phyloP scores from a whole-genome alignment of 2,113 vertebrate species.

The Gymnarchus niloticus region DNA sequence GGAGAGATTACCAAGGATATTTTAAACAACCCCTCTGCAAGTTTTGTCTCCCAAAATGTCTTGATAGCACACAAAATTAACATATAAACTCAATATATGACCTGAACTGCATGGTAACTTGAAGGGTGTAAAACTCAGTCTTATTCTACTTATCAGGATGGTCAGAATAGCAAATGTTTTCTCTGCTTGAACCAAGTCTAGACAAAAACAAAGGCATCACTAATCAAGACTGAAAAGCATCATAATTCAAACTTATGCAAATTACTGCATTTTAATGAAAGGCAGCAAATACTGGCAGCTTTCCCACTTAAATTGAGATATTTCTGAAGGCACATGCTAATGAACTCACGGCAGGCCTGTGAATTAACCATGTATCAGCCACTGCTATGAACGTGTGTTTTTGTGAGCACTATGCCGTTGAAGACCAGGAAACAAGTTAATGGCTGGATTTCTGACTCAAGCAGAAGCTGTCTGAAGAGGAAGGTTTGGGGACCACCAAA shows the following conservation, averaged over 20 bases:
- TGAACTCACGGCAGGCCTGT: not conserved
- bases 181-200: not conserved
- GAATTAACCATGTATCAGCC: not conserved
- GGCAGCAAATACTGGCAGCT: not conserved
- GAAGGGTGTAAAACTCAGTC: not conserved
- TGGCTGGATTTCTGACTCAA: not conserved
- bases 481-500: not conserved
- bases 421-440: not conserved
- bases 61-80: slow-evolving; percentile 11
- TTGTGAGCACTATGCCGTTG: not conserved
- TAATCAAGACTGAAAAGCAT: not conserved
- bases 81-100: not conserved
- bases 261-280: not conserved
- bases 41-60: slow-evolving; percentile 4
- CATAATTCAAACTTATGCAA: not conserved
- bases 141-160: not conserved
- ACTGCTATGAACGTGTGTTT: not conserved
- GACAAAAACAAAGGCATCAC: not conserved
- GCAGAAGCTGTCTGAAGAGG: not conserved
- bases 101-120: not conserved
- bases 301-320: not conserved
- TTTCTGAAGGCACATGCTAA: not conserved
- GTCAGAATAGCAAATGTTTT: not conserved
- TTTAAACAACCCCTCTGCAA: not conserved
- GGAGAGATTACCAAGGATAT: slow-evolving; percentile 3